Evolutionary conservation across 1,140 invertebrate genomes (phyloP).

Genomic region (Nebria ingens): DNA sequence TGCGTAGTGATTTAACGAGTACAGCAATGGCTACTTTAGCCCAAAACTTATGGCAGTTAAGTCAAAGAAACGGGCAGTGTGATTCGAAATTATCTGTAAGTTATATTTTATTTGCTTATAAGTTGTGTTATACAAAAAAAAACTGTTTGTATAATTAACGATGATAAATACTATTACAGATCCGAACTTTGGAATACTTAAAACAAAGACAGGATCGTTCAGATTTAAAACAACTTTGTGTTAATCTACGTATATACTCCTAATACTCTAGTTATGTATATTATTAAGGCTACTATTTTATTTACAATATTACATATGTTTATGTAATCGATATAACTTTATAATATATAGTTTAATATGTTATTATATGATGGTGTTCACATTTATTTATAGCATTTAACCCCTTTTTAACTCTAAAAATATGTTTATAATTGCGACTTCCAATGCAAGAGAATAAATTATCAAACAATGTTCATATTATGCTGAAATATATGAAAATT

Average conservation of each 20-base stretch:
- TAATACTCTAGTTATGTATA: too few species aligned
- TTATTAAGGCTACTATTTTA: too few species aligned
- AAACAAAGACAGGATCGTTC: constrained; percentile 13
- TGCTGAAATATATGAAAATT: too few species aligned
- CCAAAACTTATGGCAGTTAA: constrained; percentile 67
- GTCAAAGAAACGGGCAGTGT: constrained; percentile 46
- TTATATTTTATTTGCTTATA: constrained; percentile 1
- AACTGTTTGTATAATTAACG: constrained; percentile 8
- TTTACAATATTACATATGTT: too few species aligned
- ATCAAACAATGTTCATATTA: too few species aligned
- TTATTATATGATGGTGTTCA: too few species aligned
- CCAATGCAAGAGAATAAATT: too few species aligned
- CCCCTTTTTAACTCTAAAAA: too few species aligned
- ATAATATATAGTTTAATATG: too few species aligned
- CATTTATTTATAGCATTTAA: too few species aligned
- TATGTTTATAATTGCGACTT: too few species aligned
- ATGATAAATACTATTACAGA: constrained; percentile 14
- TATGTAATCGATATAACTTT: too few species aligned
- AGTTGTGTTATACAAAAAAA: background rate
- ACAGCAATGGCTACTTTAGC: constrained; percentile 51
- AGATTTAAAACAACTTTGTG: background rate
- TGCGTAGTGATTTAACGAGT: constrained; percentile 55
- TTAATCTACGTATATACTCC: background rate
- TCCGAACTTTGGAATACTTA: constrained; percentile 16
- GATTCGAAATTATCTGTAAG: constrained; percentile 41